Evolutionary conservation across 2,888 invertebrate species (phyloP), one percentile per base, ranked within the genome.

Genomic region (Eilema depressum): DNA sequence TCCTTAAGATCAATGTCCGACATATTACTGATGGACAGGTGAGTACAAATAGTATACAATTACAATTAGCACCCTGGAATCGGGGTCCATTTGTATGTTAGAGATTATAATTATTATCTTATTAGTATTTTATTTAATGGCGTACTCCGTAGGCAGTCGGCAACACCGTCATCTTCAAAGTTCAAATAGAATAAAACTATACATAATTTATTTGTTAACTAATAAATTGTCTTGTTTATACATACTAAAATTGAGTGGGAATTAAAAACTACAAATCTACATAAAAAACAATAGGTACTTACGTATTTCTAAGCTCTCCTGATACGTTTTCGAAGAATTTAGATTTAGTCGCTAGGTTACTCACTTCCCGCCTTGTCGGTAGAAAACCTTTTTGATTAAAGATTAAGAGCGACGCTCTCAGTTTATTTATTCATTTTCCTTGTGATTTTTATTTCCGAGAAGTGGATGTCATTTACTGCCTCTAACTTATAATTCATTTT

Each of bases 1-100:
- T 98, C 95, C 97, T 99, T 86, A 98, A 98, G 95, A 98, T 99
- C 88, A 98, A 98, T 91, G 98, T 98, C 71, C 96, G 98, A 76
- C 98, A 99, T 92, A 98, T 99, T 91, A 98, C 99, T 73, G 98
- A 99, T 95, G 98, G 99, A 85, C 98, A 98, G 96, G 96, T 97
- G 86, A 14, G 33, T 68, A 57, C 2, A n/a, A 33, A 57, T 57
- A 59, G 47, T n/a, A 37, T 5, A 20, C 23, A 60, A 12, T 17
- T 28, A 26, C 2, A 61, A 8, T 25, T 57, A 25, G 8, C 53
- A n/a, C n/a, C n/a, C 12, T 12, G 37, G 37, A 37, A 2, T 3
- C 37, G 41, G 41, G 41, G 12, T 37, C 12, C 33, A 37, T 37
- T 37, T 37, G 33, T 4, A 17, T 41, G 4, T 47, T 20, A 5